Evolutionary conservation across 2,888 invertebrate species (phyloP).

Genomic region (Morpho deidamia): DNA sequence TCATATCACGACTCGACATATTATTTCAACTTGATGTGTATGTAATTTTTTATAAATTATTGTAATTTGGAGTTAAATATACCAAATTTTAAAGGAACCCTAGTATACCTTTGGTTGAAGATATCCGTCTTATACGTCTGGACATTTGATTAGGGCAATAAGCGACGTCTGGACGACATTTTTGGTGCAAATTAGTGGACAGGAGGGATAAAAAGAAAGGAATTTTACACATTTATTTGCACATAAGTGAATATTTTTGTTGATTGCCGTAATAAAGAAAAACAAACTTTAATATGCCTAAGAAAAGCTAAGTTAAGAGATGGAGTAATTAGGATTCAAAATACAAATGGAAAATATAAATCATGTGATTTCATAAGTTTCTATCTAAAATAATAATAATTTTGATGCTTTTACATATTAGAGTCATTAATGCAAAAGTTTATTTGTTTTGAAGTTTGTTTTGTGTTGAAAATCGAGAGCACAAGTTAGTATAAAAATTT

Average conservation of each 20-base stretch:
- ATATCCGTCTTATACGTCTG: constrained; percentile 55
- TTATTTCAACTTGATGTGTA: no score
- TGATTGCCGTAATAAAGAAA: constrained; percentile 5
- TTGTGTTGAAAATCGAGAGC: no score
- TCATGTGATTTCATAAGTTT: no score
- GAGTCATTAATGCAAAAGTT: no score
- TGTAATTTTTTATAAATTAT: no score
- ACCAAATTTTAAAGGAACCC: constrained; percentile 7
- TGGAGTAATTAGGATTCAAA: background rate
- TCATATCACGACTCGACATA: no score
- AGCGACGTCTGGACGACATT: constrained; percentile 29
- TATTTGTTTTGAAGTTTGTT: no score
- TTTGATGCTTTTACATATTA: no score
- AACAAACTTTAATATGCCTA: background rate
- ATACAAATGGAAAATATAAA: no score
- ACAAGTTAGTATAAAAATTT: background rate
- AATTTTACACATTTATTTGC: constrained; percentile 23
- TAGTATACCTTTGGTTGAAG: constrained; percentile 32
- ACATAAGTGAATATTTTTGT: constrained; percentile 14
- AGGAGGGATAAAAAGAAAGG: constrained; percentile 12
- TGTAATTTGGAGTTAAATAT: background rate
- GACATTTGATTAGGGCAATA: constrained; percentile 39
- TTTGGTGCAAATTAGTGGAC: constrained; percentile 29
- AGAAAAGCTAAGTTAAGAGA: background rate
- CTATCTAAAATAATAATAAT: no score